A percentile compares a stretch with the other conserved stretches of the same genome.
phyloP scores from a whole-genome alignment of 30 jellyfish, hydroid and myxozoan genomes.

The Rhopilema esculentum region DNA sequence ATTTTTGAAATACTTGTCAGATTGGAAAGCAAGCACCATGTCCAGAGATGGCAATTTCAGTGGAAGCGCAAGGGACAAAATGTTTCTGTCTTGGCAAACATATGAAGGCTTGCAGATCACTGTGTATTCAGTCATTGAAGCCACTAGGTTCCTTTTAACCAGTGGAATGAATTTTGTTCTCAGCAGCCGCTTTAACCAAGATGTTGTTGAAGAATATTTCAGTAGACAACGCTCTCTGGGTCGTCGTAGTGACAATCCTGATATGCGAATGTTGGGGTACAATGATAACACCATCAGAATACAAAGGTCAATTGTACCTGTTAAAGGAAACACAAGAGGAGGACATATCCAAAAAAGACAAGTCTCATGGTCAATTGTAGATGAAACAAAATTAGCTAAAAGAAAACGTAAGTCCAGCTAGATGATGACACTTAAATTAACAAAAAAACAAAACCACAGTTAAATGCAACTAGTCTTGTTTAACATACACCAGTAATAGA shows the following conservation, averaged over 20 bases:
- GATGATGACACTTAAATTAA: background rate
- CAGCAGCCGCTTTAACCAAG: background rate
- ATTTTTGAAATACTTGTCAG: slow-evolving; percentile 32
- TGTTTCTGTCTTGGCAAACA: slow-evolving; percentile 57
- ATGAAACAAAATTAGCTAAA: too few species aligned
- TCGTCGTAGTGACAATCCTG: slow-evolving; percentile 2
- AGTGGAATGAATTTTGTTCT: background rate
- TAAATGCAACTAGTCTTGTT: background rate
- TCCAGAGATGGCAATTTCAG: slow-evolving; percentile 30
- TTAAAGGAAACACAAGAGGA: slow-evolving; percentile 64
- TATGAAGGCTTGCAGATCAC: slow-evolving; percentile 36
- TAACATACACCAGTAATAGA: too few species aligned
- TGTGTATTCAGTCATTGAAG: background rate
- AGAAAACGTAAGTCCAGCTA: slow-evolving; percentile 10
- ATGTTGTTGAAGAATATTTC: slow-evolving; percentile 15
- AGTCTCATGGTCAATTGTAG: too few species aligned
- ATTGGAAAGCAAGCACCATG: slow-evolving; percentile 46
- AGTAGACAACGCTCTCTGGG: slow-evolving; percentile 2
- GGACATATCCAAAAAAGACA: too few species aligned
- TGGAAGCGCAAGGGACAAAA: slow-evolving; percentile 6
- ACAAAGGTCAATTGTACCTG: slow-evolving; percentile 60
- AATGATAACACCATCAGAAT: slow-evolving; percentile 48
- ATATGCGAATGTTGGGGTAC: slow-evolving; percentile 38
- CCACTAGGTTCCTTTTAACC: background rate
- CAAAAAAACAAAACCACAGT: background rate